Percentiles rank a stretch among this genome's conserved stretches.
These are phyloP conservation scores for Aphodius granarius DNA, from an alignment of 2,888 invertebrate species.

Conservation along the genomic window DNA sequence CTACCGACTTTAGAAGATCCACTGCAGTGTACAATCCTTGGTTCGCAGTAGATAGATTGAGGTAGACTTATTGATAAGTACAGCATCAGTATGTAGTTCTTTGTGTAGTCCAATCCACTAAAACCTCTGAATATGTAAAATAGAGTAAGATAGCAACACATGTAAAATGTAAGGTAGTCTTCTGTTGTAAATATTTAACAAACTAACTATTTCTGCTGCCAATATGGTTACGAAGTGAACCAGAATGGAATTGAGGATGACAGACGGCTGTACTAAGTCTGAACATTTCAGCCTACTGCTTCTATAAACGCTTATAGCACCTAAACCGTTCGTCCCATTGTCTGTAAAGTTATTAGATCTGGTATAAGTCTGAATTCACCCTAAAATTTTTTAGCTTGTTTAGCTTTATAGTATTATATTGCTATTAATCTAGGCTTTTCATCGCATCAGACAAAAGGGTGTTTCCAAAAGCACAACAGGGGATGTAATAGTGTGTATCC, in stretches of 20 bases:
- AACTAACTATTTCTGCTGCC: too few species aligned
- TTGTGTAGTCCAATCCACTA: background rate
- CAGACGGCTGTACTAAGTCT: too few species aligned
- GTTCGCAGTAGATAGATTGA: background rate
- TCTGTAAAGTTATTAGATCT: too few species aligned
- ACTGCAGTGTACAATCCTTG: background rate
- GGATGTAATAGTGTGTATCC: background rate
- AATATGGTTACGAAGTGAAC: background rate
- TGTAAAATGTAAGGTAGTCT: too few species aligned
- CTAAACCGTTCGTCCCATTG: too few species aligned
- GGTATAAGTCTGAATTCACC: too few species aligned
- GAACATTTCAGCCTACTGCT: too few species aligned
- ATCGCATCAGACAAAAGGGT: background rate
- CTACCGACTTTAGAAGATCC: background rate
- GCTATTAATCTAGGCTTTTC: background rate
- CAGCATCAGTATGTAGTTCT: background rate
- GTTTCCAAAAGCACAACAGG: background rate
- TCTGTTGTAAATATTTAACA: too few species aligned
- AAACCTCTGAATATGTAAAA: background rate
- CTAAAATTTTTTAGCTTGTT: too few species aligned
- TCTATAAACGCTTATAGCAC: too few species aligned
- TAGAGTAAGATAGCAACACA: too few species aligned
- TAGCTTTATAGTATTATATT: background rate
- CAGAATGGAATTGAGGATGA: background rate
- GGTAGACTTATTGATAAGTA: background rate